Evolutionary conservation across 1,140 invertebrate genomes (phyloP), one percentile per base, ranked within the genome.

Genomic region (Eupristina koningsbergeri): DNA sequence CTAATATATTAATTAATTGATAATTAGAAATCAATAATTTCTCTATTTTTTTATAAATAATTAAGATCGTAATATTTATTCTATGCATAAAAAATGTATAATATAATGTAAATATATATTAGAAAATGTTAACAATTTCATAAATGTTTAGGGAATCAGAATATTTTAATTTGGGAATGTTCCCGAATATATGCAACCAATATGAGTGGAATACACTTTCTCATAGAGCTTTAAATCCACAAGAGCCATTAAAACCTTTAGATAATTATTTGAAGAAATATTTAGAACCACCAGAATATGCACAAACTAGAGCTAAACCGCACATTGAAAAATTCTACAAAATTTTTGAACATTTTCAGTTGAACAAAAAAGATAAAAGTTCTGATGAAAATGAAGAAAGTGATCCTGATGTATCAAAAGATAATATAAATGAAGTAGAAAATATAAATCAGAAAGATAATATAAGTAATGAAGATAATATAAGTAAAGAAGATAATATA

Each of bases 141-240:
- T 26, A 26, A 78, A 71, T 29, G 63, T 34, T 63, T 69, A 79
- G 75, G 13, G 39, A 82, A 7, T 15, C 17, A n/a, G 29, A 7
- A 13, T 39, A 77, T 19, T 82, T 82, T 22, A 79, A 74, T 45
- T 15, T 76, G 15, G 85, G 83, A 0, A 79, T 15, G n/a, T 84
- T 87, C 73, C 82, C 69, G 17, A 81, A 85, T 50, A 53, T 86
- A 75, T 19, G 19, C 0, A 61, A 63, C 13, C 87, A 88, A 63
- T 81, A 88, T 73, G 22, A 85, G 0, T 87, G 83, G 81, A 85
- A 88, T 77, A 76, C 74, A 11, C 22, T 88, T 26, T 71, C 85
- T n/a, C 39, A 85, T 83, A 61, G 86, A 19, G 86, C 85, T 9
- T 53, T 88, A 0, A 81, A 86, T 85, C 82, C 85, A 22, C 45